Conservation (phyloP, 2,113 vertebrate genomes). For the Haemorhous mexicanus region DNA sequence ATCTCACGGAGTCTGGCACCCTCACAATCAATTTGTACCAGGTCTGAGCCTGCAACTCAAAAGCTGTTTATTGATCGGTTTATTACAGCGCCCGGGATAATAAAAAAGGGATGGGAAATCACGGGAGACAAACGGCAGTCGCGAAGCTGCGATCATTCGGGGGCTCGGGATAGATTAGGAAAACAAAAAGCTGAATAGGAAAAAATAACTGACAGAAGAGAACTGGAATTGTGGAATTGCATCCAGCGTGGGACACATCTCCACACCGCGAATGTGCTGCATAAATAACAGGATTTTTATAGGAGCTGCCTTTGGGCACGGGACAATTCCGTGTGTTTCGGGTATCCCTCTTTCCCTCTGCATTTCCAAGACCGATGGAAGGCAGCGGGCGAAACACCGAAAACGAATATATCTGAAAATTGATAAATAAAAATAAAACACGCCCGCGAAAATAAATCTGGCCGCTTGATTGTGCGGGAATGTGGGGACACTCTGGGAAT, state of each 20-base stretch:
- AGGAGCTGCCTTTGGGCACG: not conserved
- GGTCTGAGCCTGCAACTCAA: not conserved
- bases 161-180: not conserved
- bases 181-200: not conserved
- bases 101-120: not conserved
- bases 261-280: accelerated
- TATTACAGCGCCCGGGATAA: not conserved
- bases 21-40: not conserved
- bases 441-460: accelerated
- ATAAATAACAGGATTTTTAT: not conserved
- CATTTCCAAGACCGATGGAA: not conserved
- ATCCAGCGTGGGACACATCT: not conserved
- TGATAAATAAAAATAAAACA: not conserved
- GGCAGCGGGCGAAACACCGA: not conserved
- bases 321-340: not conserved
- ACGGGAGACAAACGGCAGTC: not conserved
- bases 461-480: not conserved
- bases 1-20: not conserved
- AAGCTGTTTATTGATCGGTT: not conserved
- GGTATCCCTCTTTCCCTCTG: not conserved
- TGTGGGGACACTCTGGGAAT: not conserved
- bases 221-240: not conserved
- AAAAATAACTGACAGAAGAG: not conserved
- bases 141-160: not conserved
- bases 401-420: not conserved